A percentile compares a stretch with the other conserved stretches of the same genome.
Evolutionary conservation across 2,888 invertebrate genomes (phyloP).

Genomic region (Lycaena phlaeas): DNA sequence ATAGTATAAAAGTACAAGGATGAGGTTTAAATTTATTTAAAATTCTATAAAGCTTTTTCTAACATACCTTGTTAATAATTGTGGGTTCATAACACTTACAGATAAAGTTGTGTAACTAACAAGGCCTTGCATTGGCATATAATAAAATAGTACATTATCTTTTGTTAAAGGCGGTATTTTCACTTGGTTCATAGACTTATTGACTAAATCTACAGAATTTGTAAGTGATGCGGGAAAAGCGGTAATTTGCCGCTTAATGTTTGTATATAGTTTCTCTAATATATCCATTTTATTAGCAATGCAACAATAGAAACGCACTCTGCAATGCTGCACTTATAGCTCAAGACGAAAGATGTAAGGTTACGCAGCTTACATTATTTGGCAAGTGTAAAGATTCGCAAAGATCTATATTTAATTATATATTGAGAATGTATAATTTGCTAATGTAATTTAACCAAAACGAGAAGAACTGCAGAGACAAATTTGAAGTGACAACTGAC

Average conservation of each 20-base stretch:
- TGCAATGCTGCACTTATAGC: conserved; percentile 6
- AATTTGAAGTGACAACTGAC: too few species aligned
- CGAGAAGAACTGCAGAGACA: too few species aligned
- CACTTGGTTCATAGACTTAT: conserved; percentile 49
- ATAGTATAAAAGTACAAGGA: too few species aligned
- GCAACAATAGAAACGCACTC: not conserved
- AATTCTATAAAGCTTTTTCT: too few species aligned
- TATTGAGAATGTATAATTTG: not conserved
- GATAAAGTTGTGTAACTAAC: conserved; percentile 85
- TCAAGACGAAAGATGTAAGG: conserved; percentile 18
- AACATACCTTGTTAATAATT: conserved; percentile 78
- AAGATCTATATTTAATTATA: conserved; percentile 25
- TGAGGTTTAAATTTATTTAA: too few species aligned
- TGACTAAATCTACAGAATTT: conserved; percentile 46
- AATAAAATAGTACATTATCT: conserved; percentile 82
- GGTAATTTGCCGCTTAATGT: conserved; percentile 37
- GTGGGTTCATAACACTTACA: conserved; percentile 88
- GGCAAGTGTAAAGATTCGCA: conserved; percentile 45
- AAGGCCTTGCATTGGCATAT: conserved; percentile 82
- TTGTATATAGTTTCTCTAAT: conserved; percentile 47
- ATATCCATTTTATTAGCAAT: conserved; percentile 42
- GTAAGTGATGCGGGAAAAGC: conserved; percentile 42
- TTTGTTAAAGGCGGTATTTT: conserved; percentile 78
- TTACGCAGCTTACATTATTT: conserved; percentile 59
- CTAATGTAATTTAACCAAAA: too few species aligned